Evolutionary conservation across 2,797 vertebrate genomes (phyloP).

Genomic region (Characodon lateralis): DNA sequence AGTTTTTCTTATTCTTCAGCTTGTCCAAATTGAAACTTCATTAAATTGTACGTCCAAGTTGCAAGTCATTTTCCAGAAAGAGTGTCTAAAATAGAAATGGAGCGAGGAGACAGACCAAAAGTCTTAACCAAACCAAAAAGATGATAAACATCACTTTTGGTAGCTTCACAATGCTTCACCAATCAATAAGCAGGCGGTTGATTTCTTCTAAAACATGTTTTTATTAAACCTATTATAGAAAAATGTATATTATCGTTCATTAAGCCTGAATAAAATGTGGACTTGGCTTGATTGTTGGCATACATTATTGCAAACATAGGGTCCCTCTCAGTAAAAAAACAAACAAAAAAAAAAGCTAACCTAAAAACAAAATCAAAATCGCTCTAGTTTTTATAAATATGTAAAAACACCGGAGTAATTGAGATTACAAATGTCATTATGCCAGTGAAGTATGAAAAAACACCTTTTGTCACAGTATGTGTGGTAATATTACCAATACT

Average conservation of each 20-base stretch:
- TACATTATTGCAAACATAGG: neutral
- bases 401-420: neutral
- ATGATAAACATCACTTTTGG: slow-evolving; percentile 9
- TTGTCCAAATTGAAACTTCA: neutral
- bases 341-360: neutral
- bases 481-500: neutral
- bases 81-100: neutral
- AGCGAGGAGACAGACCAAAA: slow-evolving; percentile 5
- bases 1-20: neutral
- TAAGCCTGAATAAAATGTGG: neutral
- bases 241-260: neutral
- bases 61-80: slow-evolving; percentile 9
- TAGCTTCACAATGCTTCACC: neutral
- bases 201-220: neutral
- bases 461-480: neutral
- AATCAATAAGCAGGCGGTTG: slow-evolving; percentile 6
- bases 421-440: neutral
- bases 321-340: neutral
- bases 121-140: slow-evolving; percentile 32
- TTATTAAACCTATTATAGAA: too few species aligned
- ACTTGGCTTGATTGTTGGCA: neutral
- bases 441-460: neutral
- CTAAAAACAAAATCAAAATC: neutral
- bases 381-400: slow-evolving; percentile 7
- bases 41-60: slow-evolving; percentile 5